Conservation (phyloP, 2,888 invertebrate species). For the Anthrax anthrax region DNA sequence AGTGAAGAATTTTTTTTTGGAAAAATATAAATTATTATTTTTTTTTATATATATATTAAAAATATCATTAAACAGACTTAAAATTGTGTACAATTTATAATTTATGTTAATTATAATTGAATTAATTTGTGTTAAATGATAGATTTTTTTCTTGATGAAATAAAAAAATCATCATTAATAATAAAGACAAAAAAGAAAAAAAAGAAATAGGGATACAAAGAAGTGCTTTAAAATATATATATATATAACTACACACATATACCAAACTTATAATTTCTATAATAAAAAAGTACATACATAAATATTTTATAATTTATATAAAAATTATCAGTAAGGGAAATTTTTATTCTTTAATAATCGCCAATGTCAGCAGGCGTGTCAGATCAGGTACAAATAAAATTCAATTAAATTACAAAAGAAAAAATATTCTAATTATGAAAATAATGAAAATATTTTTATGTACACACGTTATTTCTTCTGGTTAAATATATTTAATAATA, state of each 20-base stretch:
- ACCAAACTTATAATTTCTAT: too few relatives aligned
- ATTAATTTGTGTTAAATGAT: constrained; percentile 4
- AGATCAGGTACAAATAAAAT: constrained; percentile 58
- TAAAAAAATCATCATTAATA: too few relatives aligned
- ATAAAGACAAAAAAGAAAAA: not conserved
- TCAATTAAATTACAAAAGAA: too few relatives aligned
- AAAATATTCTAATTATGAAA: too few relatives aligned
- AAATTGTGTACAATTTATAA: not conserved
- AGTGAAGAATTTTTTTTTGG: constrained; percentile 1
- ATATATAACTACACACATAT: too few relatives aligned
- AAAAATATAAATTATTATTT: not conserved
- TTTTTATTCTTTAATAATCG: constrained; percentile 26
- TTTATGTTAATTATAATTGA: not conserved
- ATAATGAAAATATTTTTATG: too few relatives aligned
- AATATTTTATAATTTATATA: too few relatives aligned
- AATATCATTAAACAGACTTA: not conserved
- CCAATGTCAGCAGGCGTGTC: constrained; percentile 87
- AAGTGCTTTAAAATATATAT: not conserved
- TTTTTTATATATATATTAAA: not conserved
- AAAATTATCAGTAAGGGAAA: constrained; percentile 10
- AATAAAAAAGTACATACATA: too few relatives aligned
- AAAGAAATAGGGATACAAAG: not conserved
- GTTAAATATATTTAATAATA: too few relatives aligned
- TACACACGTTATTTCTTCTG: too few relatives aligned
- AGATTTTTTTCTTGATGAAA: not conserved